Base-by-base conservation (phyloP, 2,797 vertebrate genomes). In the Megalops cyprinoides region DNA sequence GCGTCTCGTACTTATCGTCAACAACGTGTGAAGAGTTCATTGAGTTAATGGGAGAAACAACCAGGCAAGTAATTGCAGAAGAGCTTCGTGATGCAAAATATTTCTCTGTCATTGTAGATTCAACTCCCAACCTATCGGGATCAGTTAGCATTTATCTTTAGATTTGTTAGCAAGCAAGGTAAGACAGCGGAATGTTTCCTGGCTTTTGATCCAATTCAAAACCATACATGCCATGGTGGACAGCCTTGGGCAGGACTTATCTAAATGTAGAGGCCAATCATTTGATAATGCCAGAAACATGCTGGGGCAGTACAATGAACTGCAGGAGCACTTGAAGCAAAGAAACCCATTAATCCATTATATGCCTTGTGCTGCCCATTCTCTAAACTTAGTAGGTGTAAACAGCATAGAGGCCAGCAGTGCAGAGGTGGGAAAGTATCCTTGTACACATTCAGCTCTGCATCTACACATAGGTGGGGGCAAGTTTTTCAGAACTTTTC, bases 301-400 rank as follows among this genome's bases (percentile, higher is more conserved):
- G 82, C 60, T 31, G 10, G 74, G 58, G 12, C 18, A 37, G 12
- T 55, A 81, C 31, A 80, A 55, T 62, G 55, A 71, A 31, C 42
- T 81, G 31, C 79, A 83, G 74, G 74, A 78, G 56, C 65, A 83
- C 44, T 44, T 83, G 31, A 81, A 76, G 31, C 15, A 1, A 42
- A 56, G 5, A 76, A 81, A 81, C 53, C 49, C 39, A 31, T 44
- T 74, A 25, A 62, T 80, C 46, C 73, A 69, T 81, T 81, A 65
- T 20, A 48, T 37, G 34, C 71, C 71, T 18, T 80, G 20, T 51
- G 46, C 74, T 34, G 74, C 56, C 34, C 58, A 76, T 49, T 62
- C 73, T 7, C 49, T 78, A 5, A 51, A 73, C 44, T 74, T 25
- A 46, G 49, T 82, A 15, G 49, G 79, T 62, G 71, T 55, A 10